These are phyloP conservation scores for Lordiphosa clarofinis DNA, from an alignment of 1,140 invertebrate genomes.

Conservation along the genomic window DNA sequence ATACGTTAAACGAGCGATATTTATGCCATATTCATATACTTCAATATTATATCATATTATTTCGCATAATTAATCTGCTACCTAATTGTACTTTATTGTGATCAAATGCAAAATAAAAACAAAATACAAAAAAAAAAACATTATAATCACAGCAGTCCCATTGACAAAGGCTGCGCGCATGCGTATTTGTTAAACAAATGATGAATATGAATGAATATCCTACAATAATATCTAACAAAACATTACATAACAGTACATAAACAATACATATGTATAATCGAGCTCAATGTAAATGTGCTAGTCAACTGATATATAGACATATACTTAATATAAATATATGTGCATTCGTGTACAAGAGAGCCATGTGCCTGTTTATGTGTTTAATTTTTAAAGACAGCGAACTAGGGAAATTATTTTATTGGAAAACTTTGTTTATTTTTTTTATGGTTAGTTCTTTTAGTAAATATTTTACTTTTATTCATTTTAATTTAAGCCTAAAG, in stretches of 20 bases:
- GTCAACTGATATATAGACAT: constrained; percentile 30
- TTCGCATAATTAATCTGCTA: constrained; percentile 19
- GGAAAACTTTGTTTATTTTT: neutral
- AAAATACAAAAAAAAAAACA: constrained; percentile 12
- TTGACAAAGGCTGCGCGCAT: constrained; percentile 72
- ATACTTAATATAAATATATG: constrained; percentile 20
- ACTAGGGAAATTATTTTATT: neutral
- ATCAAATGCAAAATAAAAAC: constrained; percentile 31
- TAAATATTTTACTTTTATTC: no score
- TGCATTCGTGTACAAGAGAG: constrained; percentile 17
- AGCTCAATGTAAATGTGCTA: constrained; percentile 61
- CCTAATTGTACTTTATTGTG: constrained; percentile 35
- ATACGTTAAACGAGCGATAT: constrained; percentile 29
- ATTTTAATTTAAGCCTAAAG: no score
- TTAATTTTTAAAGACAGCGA: constrained; percentile 4
- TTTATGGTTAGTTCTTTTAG: no score
- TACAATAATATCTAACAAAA: constrained; percentile 48
- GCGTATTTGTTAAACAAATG: constrained; percentile 64
- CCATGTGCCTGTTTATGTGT: constrained; percentile 44
- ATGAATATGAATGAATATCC: constrained; percentile 61
- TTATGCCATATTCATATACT: constrained; percentile 45
- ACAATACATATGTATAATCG: constrained; percentile 30
- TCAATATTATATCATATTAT: constrained; percentile 8
- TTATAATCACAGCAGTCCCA: constrained; percentile 63
- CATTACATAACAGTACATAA: constrained; percentile 35